Evolutionary conservation across 2,888 invertebrate species (phyloP), one percentile per base, ranked within the genome.

Genomic region (Mythimna albipuncta): DNA sequence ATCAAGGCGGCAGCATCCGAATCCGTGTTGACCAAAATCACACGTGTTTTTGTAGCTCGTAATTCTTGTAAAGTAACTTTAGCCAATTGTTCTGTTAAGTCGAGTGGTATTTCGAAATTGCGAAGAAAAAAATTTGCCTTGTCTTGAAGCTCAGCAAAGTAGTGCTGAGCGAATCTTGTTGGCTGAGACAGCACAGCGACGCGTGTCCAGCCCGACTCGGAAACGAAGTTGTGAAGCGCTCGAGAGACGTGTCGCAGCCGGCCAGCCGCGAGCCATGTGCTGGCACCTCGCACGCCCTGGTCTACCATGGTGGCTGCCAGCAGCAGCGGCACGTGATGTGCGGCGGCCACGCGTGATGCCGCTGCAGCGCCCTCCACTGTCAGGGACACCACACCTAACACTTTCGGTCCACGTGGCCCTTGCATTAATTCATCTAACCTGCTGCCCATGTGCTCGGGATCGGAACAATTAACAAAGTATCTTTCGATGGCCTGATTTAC

Each of bases 1-100:
- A 98, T 97, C 57, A 97, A 93, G 2, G 97, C 97, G 0, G 97
- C 97, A 0, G 97, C 97, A 44, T 96, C 95, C 75, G 97, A 95
- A 72, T 97, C 97, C 54, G 98, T 97, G 90, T 99, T 98, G 0
- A 98, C 97, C 72, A 99, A 98, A 57, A 99, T 98, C 11, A 99
- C 98, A 81, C 97, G 97, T 0, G 98, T 98, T 65, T 97, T 96
- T 72, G 3, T 65, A 5, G 54, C 54, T 21, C 59, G 58, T 21
- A 91, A 72, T 6, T 64, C 47, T 47, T 44, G 35, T 47, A 90
- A 75, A 13, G 55, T 47, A 13, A 26, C 19, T 16, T 11, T 13
- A 3, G 67, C 64, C 19, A 21, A n/a, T 54, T 0, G 13, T 67
- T 58, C 38, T 10, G 74, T 59, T 32, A 67, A 35, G 1, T 13